A percentile compares a stretch with the other conserved stretches of the same genome.
These are phyloP conservation scores for Puffinus mauretanicus DNA, from an alignment of 2,113 vertebrate species.

Conservation along the genomic window DNA sequence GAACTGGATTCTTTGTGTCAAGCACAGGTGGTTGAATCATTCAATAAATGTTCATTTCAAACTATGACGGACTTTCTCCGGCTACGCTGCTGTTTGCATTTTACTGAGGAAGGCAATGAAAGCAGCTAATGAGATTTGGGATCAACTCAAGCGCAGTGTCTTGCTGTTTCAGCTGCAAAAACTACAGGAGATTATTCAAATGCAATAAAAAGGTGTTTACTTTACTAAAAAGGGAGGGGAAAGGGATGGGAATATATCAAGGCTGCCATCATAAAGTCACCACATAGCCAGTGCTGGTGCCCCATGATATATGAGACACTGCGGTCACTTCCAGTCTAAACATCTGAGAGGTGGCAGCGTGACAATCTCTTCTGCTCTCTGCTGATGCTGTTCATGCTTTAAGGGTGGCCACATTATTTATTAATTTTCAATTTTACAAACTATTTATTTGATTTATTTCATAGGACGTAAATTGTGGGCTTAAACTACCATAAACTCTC, in stretches of 20 bases:
- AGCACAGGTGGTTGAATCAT: not conserved
- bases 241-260: not conserved
- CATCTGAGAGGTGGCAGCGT: not conserved
- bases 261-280: not conserved
- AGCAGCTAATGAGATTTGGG: not conserved
- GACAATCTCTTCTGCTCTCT: not conserved
- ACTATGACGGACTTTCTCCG: not conserved
- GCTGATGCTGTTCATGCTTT: not conserved
- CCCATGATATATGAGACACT: not conserved
- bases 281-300: not conserved
- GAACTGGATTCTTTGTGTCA: not conserved
- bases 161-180: conserved; percentile 14
- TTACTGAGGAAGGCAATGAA: not conserved
- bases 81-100: not conserved
- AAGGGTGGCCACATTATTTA: not conserved
- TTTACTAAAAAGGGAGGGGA: not conserved
- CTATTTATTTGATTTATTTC: not conserved
- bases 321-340: not conserved
- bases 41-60: not conserved
- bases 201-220: not conserved
- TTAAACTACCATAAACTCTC: not conserved
- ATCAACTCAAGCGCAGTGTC: not conserved
- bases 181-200: not conserved
- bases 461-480: not conserved
- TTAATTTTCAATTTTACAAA: not conserved